Evolutionary conservation across 2,888 invertebrate species (phyloP).

Genomic region (Tetragonisca angustula): DNA sequence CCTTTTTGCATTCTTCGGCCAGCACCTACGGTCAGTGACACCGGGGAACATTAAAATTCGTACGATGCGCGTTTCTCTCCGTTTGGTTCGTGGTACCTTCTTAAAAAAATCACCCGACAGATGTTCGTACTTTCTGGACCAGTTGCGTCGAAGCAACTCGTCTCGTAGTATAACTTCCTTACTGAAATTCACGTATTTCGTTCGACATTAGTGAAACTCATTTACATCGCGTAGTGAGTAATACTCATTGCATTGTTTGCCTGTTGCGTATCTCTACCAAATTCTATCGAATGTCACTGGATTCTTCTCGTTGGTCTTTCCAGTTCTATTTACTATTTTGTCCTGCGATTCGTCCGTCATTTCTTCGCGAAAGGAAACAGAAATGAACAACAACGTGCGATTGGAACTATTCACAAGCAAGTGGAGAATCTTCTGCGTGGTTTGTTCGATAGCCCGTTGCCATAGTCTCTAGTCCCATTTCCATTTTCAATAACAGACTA

Average conservation of each 20-base stretch:
- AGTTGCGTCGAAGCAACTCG: slow-evolving; percentile 65
- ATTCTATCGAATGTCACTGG: slow-evolving; percentile 69
- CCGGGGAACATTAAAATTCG: slow-evolving; percentile 60
- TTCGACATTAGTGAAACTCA: background rate
- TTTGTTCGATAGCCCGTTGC: slow-evolving; percentile 70
- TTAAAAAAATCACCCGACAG: slow-evolving; percentile 73
- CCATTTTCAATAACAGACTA: too few relatives aligned
- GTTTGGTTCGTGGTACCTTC: slow-evolving; percentile 64
- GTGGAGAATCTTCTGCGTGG: background rate
- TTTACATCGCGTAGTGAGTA: background rate
- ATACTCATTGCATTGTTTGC: background rate
- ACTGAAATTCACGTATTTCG: slow-evolving; percentile 59
- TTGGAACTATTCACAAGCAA: background rate
- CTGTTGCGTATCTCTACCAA: slow-evolving; percentile 58
- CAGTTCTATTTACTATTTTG: slow-evolving; percentile 54
- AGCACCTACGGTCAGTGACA: slow-evolving; percentile 72
- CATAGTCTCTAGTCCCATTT: slow-evolving; percentile 44
- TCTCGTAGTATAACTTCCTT: slow-evolving; percentile 75
- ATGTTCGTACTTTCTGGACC: slow-evolving; percentile 72
- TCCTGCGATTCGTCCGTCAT: slow-evolving; percentile 59
- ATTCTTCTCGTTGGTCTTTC: slow-evolving; percentile 55
- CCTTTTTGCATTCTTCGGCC: slow-evolving; percentile 73
- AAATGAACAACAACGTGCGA: background rate
- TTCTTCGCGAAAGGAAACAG: background rate
- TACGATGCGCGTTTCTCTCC: slow-evolving; percentile 23